These are phyloP conservation scores for Sebastes steindachneri DNA, from an alignment of 2,797 vertebrate species.

Conservation along the genomic window DNA sequence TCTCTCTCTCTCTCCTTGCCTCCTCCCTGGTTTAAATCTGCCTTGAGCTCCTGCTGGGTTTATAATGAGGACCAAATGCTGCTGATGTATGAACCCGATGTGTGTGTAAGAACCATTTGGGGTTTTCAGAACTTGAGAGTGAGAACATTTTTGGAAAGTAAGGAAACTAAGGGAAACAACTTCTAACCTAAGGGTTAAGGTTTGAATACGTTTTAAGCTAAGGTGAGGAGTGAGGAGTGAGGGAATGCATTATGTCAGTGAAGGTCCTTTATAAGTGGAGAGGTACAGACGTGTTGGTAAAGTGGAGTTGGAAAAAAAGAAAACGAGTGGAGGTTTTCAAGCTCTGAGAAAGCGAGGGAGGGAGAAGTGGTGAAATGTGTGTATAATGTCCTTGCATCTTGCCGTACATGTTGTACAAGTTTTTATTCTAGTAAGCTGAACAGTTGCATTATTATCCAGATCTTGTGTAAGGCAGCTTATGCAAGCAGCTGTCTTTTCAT, in stretches of 20 bases:
- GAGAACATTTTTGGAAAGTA: background rate
- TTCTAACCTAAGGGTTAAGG: background rate
- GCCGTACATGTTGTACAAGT: slow-evolving; percentile 57
- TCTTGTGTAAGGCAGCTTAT: slow-evolving; percentile 74
- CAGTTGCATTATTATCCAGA: slow-evolving; percentile 69
- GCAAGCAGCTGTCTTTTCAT: slow-evolving; percentile 62
- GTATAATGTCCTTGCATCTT: slow-evolving; percentile 15
- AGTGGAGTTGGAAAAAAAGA: background rate
- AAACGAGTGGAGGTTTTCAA: background rate
- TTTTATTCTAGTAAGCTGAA: slow-evolving; percentile 42
- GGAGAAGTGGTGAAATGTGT: background rate
- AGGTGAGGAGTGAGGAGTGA: background rate
- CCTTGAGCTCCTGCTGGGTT: slow-evolving; percentile 27
- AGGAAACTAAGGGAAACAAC: background rate
- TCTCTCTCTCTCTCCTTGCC: background rate
- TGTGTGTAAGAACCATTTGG: background rate
- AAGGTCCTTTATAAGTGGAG: background rate
- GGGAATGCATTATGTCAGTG: no score
- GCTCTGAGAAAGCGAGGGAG: background rate
- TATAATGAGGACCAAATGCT: slow-evolving; percentile 30
- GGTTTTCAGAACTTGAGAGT: background rate
- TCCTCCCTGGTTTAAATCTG: background rate
- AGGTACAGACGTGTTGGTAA: background rate
- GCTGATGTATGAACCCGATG: background rate
- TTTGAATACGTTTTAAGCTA: background rate